A percentile compares a stretch with the other conserved stretches of the same genome.
phyloP scores from a whole-genome alignment of 2,797 vertebrate species.

The Limnodromus scolopaceus region DNA sequence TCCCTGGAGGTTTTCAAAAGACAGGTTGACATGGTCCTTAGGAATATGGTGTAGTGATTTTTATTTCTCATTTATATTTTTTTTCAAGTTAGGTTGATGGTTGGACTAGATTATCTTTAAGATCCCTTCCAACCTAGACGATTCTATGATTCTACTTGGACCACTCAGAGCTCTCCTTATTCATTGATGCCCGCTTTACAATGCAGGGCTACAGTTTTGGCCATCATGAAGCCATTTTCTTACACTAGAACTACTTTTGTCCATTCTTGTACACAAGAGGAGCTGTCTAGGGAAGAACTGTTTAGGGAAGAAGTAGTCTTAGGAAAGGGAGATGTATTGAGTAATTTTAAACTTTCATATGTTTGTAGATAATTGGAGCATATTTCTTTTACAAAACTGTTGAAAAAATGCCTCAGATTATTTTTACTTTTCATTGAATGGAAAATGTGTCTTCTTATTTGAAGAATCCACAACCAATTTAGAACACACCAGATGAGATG shows the following conservation, averaged over 20 bases:
- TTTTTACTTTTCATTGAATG: slow-evolving; percentile 33
- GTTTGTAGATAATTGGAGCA: neutral
- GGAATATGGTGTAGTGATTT: too few relatives aligned
- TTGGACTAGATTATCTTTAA: too few relatives aligned
- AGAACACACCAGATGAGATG: slow-evolving; percentile 31
- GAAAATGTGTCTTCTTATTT: neutral
- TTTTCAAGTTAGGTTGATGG: too few relatives aligned
- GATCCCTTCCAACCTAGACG: too few relatives aligned
- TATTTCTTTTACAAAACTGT: slow-evolving; percentile 10
- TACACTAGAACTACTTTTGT: neutral
- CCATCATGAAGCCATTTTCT: neutral
- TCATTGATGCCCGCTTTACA: neutral
- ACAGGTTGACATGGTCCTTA: too few relatives aligned
- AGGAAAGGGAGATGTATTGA: neutral
- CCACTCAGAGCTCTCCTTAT: neutral
- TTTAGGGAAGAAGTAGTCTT: neutral
- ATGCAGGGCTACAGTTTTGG: neutral
- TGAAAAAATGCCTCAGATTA: neutral
- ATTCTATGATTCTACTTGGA: neutral
- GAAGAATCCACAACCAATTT: slow-evolving; percentile 30
- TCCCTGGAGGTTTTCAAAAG: too few relatives aligned
- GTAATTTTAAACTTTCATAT: neutral
- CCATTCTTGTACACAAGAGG: neutral
- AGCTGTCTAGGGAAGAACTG: neutral
- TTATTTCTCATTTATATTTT: too few relatives aligned